Evolutionary conservation across 1,140 invertebrate species (phyloP).

Genomic region (Thalassaphorura encarpata): DNA sequence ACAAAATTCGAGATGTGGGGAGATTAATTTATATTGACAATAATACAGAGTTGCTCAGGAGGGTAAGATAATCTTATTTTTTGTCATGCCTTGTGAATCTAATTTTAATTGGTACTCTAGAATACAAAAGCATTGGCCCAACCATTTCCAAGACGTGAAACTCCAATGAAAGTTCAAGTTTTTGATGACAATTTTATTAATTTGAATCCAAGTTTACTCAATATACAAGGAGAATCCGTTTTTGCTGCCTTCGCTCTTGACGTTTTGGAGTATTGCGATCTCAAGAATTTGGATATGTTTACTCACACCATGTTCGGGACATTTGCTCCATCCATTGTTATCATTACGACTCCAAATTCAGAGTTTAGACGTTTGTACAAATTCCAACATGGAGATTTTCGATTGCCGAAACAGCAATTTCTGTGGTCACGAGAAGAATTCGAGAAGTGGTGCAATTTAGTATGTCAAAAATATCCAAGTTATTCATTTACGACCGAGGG

Average conservation of each 20-base stretch:
- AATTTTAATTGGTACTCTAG: not conserved
- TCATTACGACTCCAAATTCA: constrained; percentile 47
- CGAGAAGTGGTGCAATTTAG: constrained; percentile 39
- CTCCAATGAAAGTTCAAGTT: constrained; percentile 20
- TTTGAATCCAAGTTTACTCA: constrained; percentile 6
- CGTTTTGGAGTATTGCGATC: constrained; percentile 45
- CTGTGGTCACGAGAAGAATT: constrained; percentile 46
- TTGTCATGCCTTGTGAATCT: not conserved
- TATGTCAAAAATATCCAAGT: constrained; percentile 11
- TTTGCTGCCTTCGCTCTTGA: constrained; percentile 27
- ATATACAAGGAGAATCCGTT: no score
- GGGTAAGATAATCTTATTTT: constrained; percentile 6
- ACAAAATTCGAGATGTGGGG: constrained; percentile 11
- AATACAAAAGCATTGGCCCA: constrained; percentile 16
- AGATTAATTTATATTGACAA: constrained; percentile 27
- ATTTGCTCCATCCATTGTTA: constrained; percentile 39
- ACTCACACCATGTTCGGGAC: constrained; percentile 40
- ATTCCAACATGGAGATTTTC: constrained; percentile 36
- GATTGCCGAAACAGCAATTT: constrained; percentile 50
- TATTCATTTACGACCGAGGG: constrained; percentile 24
- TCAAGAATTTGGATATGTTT: constrained; percentile 37
- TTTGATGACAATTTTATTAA: constrained; percentile 22
- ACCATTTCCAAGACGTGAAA: constrained; percentile 9
- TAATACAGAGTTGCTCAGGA: constrained; percentile 12
- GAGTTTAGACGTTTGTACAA: constrained; percentile 46